Conservation (phyloP, 92 coral and sea anemone genomes). For the Montipora capitata region DNA sequence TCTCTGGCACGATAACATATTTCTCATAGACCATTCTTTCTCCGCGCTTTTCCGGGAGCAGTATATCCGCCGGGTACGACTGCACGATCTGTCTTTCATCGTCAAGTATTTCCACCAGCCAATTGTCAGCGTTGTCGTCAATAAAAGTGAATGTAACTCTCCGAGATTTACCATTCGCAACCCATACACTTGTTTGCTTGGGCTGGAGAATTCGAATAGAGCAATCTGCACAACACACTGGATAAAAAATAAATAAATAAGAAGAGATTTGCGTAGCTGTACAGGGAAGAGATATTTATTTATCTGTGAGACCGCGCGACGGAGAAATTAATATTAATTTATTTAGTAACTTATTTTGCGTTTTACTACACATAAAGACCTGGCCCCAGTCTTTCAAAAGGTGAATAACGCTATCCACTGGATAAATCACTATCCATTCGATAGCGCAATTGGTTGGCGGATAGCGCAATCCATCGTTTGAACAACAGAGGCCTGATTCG, state of each 20-base stretch:
- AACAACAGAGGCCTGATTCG: no score
- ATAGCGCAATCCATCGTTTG: no score
- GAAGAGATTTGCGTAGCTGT: no score
- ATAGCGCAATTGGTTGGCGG: no score
- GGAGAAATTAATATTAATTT: no score
- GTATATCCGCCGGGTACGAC: slow-evolving; percentile 32
- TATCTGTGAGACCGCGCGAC: no score
- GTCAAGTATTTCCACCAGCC: slow-evolving; percentile 64
- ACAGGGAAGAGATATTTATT: no score
- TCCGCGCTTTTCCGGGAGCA: slow-evolving; percentile 40
- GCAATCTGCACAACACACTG: slow-evolving; percentile 4
- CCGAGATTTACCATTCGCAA: slow-evolving; percentile 79
- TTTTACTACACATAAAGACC: no score
- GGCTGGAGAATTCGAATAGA: slow-evolving; percentile 62
- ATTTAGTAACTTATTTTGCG: no score
- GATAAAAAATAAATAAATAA: background rate
- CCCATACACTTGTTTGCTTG: slow-evolving; percentile 76
- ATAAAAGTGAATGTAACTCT: slow-evolving; percentile 52
- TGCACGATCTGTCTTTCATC: slow-evolving; percentile 29
- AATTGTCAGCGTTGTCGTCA: slow-evolving; percentile 66
- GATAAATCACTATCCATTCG: no score
- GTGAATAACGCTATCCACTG: no score
- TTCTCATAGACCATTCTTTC: slow-evolving; percentile 50
- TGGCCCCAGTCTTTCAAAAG: no score
- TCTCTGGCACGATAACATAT: slow-evolving; percentile 54